Base-by-base conservation (phyloP, 2,888 invertebrate genomes). In the Cosmopolites sordidus region DNA sequence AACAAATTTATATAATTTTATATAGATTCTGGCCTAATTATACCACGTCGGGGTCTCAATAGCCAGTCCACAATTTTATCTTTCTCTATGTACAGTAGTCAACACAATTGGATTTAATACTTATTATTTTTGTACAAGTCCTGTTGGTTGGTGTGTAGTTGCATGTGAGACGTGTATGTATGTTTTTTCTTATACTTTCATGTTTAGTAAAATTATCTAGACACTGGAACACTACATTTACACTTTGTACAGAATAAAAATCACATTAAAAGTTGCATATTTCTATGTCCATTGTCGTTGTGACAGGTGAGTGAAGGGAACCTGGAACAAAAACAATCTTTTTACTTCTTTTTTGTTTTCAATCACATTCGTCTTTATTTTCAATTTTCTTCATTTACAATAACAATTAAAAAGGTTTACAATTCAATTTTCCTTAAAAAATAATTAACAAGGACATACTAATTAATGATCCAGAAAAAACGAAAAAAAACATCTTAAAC, bases 181-280 rank as follows among this genome's bases (percentile, higher is more conserved):
- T 33, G 12, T 33, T 9, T 33, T 33, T n/a, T n/a, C n/a, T n/a
- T 33, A 33, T 33, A 33, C 12, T 33, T 68, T 71, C 68, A 70
- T 68, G 66, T 69, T 48, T 54, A 39, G 48, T 50, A 48, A 47
- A 43, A 40, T 51, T 66, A 69, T 67, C 69, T 69, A 73, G 70
- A 73, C 73, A 74, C 74, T 72, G 73, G 73, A 73, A 71, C 73
- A 74, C 74, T 74, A 74, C 74, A 74, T 75, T 73, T 75, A 75
- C 75, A 78, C 77, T 77, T 79, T 80, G 80, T 80, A 80, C 80
- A 80, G 76, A 78, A 12, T 33, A 78, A 79, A 78, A 79, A 80
- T 80, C 80, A 80, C 80, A 80, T 78, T 74, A 75, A 73, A 72
- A 74, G 73, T 74, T 73, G 73, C 73, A 71, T 73, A 73, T 72